Conservation (phyloP, 1,140 invertebrate genomes). For the Solenopsis fugax region DNA sequence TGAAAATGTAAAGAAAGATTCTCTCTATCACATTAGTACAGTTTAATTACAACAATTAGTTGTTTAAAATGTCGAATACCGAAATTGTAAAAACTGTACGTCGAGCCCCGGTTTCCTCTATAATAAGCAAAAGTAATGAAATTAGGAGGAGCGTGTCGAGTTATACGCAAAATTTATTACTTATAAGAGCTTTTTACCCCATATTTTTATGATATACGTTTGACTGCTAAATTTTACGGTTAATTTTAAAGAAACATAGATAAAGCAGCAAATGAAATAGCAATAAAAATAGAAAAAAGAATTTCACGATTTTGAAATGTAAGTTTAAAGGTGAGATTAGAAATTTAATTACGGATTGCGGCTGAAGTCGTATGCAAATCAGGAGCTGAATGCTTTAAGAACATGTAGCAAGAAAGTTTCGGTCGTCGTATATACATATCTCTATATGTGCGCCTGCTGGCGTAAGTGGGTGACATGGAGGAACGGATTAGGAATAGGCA, state of each 20-base stretch:
- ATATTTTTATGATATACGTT: neutral
- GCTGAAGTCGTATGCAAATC: conserved; percentile 20
- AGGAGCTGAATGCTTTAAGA: conserved; percentile 21
- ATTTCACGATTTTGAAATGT: neutral
- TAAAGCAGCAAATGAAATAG: neutral
- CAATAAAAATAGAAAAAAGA: neutral
- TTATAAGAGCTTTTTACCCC: neutral
- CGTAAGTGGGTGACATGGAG: neutral
- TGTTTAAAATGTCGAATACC: too few species aligned
- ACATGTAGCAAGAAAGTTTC: conserved; percentile 17
- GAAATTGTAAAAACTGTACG: too few species aligned
- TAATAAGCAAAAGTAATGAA: neutral
- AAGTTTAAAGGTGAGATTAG: conserved; percentile 1
- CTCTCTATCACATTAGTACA: too few species aligned
- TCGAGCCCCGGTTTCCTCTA: neutral
- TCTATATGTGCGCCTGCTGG: conserved; percentile 13
- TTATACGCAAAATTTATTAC: neutral
- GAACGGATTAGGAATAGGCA: conserved; percentile 27
- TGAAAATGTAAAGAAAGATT: too few species aligned
- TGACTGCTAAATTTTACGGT: neutral
- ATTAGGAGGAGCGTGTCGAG: neutral
- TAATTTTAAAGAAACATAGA: conserved; percentile 5
- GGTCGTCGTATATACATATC: conserved; percentile 27
- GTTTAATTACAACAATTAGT: too few species aligned
- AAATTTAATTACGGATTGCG: conserved; percentile 19